phyloP scores from a whole-genome alignment of 2,797 vertebrate genomes.

The Muraenolepis orangiensis region DNA sequence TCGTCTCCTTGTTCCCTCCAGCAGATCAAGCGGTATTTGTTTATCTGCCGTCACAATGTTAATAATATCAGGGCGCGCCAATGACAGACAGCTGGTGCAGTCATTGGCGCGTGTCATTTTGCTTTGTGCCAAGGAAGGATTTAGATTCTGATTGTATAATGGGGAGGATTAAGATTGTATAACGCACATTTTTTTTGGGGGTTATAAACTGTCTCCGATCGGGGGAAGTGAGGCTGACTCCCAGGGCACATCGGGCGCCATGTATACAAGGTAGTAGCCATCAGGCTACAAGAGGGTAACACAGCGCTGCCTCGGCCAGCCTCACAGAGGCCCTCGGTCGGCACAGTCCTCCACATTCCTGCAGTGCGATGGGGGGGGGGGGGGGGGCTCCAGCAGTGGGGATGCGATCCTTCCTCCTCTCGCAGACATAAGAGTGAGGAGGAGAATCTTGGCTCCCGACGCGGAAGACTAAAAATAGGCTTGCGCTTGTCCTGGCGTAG shows the following conservation, averaged over 20 bases:
- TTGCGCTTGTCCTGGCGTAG: not conserved
- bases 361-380: not conserved
- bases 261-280: no score
- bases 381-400: constrained; percentile 6
- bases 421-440: not conserved
- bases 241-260: no score
- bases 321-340: not conserved
- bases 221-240: no score
- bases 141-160: no score
- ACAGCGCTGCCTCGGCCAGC: not conserved
- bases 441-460: not conserved
- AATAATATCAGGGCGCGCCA: not conserved
- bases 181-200: not conserved
- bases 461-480: not conserved
- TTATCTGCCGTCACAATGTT: not conserved
- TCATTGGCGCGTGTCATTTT: not conserved
- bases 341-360: constrained; percentile 2
- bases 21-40: no score
- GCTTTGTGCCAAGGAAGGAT: not conserved
- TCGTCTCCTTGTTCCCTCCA: no score
- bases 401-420: not conserved
- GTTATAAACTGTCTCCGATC: not conserved
- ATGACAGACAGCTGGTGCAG: not conserved
- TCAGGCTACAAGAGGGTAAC: not conserved
- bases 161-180: not conserved